Conservation (phyloP, 2,113 vertebrate species). For the Gadus chalcogrammus region DNA sequence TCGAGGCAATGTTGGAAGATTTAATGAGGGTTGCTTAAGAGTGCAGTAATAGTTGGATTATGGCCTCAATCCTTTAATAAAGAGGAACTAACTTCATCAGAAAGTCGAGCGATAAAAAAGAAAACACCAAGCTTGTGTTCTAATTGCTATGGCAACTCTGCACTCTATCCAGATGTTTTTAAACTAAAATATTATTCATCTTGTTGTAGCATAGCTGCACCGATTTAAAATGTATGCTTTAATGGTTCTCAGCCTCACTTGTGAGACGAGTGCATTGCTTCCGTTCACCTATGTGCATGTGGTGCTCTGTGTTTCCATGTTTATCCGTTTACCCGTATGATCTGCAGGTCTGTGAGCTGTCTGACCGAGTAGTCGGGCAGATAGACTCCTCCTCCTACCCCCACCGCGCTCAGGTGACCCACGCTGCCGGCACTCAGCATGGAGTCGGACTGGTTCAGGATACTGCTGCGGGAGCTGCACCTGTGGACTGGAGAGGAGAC, state of each 20-base stretch:
- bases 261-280: not conserved
- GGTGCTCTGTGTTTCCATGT: not conserved
- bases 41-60: conserved; percentile 16
- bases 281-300: not conserved
- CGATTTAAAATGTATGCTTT: no score
- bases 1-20: conserved; percentile 31
- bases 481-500: conserved; percentile 74
- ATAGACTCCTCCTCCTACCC: conserved; percentile 68
- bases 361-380: conserved; percentile 85
- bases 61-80: conserved; percentile 8
- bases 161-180: no score
- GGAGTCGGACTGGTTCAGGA: conserved; percentile 76
- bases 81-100: no score
- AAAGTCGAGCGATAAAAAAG: not conserved
- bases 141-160: conserved; percentile 5
- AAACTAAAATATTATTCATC: no score
- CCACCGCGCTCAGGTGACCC: conserved; percentile 77
- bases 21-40: conserved; percentile 33
- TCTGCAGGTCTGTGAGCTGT: conserved; percentile 85
- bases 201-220: no score
- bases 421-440: conserved; percentile 79
- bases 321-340: conserved; percentile 77
- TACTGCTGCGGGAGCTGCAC: conserved; percentile 82
- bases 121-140: conserved; percentile 37
- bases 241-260: no score